phyloP scores from a whole-genome alignment of 1,140 invertebrate species.

The Bombus waltoni region DNA sequence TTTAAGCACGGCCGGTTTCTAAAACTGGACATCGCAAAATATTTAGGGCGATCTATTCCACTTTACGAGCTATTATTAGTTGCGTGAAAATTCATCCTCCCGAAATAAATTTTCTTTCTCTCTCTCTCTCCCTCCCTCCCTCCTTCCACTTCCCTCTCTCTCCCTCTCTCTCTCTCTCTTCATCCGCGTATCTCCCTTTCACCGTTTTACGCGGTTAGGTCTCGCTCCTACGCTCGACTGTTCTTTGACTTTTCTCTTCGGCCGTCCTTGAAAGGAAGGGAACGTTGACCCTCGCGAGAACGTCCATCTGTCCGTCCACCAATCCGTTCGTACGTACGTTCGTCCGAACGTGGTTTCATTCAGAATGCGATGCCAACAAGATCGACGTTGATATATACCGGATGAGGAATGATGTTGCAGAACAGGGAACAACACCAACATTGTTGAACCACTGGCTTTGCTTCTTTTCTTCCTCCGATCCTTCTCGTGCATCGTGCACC shows the following conservation, averaged over 20 bases:
- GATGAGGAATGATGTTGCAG: constrained; percentile 57
- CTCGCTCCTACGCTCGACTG: constrained; percentile 38
- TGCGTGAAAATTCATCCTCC: constrained; percentile 28
- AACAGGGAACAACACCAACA: constrained; percentile 42
- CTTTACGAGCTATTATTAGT: constrained; percentile 35
- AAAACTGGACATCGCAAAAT: constrained; percentile 14
- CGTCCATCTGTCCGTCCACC: constrained; percentile 53
- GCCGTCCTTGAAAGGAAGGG: constrained; percentile 65
- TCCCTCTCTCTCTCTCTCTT: neutral
- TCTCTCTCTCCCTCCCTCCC: constrained; percentile 42
- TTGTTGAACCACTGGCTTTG: neutral
- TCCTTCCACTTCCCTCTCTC: neutral
- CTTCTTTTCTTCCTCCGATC: neutral
- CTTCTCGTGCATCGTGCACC: too few species aligned
- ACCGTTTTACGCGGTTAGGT: neutral
- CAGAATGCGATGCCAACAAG: constrained; percentile 64
- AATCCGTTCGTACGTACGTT: constrained; percentile 28
- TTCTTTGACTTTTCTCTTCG: constrained; percentile 65
- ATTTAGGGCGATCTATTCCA: constrained; percentile 37
- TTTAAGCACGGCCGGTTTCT: neutral
- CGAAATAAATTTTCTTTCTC: constrained; percentile 19
- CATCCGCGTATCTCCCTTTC: constrained; percentile 43
- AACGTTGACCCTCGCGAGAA: constrained; percentile 61
- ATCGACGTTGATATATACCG: constrained; percentile 54
- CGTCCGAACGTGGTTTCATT: constrained; percentile 60